Evolutionary conservation across 2,888 invertebrate genomes (phyloP), one percentile per base, ranked within the genome.

Genomic region (Helleia helle): DNA sequence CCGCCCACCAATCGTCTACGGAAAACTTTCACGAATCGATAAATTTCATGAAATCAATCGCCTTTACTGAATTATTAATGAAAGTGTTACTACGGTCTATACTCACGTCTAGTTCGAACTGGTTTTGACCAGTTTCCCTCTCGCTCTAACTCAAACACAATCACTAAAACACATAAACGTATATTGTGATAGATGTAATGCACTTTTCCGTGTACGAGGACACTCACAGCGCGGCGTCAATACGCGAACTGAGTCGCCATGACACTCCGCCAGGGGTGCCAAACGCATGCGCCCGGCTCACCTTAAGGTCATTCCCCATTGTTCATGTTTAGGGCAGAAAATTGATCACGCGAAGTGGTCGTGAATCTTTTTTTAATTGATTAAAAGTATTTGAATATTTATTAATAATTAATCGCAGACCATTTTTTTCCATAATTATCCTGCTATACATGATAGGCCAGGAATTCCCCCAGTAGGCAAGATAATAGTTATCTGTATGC

Each of bases 171-270:
- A 34, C n/a, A n/a, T n/a, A n/a, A 30, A 43, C 38, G 36, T 40
- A 24, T 24, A 22, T 36, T 36, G 36, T 36, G 13, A 17, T 24
- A 13, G 11, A 24, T 12, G 13, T 14, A 6, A 22, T 40, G 12
- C 30, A 31, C 24, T 25, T 15, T 39, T 43, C 42, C 44, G 45
- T 48, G 51, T 38, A 42, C 47, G 59, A 52, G 67, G 63, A 66
- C 68, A 67, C 60, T 61, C 59, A 64, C 54, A 50, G 40, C 12
- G 14, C 58, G 68, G 66, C 73, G 80, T 81, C 81, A 54, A 81
- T 81, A 80, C 75, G 65, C 68, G 62, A 42, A 83, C 81, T 83
- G 80, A 70, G 58, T 61, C 53, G 81, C 83, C 83, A 83, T 83
- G 79, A 71, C 71, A 70, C 71, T 68, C 66, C 49, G 46, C 62